These are phyloP conservation scores for rat (Rattus norvegicus) DNA, from an alignment of 2,113 vertebrate genomes.

Conservation along the genomic window GRCr8 NC_086033.1:37837501-37838000, in stretches of 20 bases:
- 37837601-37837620: not conserved
- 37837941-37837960: not conserved
- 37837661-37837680: conserved; percentile 26
- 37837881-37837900: not conserved
- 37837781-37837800: conserved; percentile 32
- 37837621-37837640: conserved; percentile 17
- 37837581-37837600: not conserved
- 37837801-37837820: conserved; percentile 1
- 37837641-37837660: not conserved
- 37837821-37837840: not conserved
- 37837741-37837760: not conserved
- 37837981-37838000: not conserved
- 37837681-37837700: not conserved
- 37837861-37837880: not conserved
- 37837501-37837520: not conserved
- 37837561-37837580: not conserved
- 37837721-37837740: not conserved
- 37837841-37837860: not conserved
- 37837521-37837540: not conserved
- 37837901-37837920: not conserved
- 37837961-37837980: not conserved
- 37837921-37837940: not conserved
- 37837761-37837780: not conserved
- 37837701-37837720: not conserved
- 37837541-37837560: not conserved